Evolutionary conservation across 2,888 invertebrate species (phyloP), one percentile per base, ranked within the genome.

Genomic region (Tricholauxania praeusta): DNA sequence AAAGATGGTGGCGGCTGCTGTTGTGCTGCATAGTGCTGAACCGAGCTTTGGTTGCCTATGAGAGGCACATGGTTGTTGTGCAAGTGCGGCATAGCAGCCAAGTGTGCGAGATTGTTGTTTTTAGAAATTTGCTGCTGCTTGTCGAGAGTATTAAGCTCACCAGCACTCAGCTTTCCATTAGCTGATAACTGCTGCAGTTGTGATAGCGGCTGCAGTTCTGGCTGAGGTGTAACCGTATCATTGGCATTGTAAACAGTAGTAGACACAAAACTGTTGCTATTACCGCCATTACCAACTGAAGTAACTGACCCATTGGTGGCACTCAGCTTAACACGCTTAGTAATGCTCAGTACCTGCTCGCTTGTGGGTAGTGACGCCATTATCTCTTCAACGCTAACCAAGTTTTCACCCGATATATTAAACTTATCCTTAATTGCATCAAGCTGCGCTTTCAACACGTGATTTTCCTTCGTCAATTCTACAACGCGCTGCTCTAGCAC

Each of bases 381-480:
- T 17, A 96, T 95, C 87, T 96, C 95, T 83, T 96, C 96, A 73
- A 96, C 92, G 86, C 95, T 95, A 79, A 96, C 94, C 74, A 96
- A 90, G 64, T 91, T 92, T 83, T 96, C 96, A 4, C 95, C 95
- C 82, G 93, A 93, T 81, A 97, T 95, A 72, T 96, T 96, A 84
- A 94, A 97, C 87, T 96, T 96, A 83, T 97, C 96, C 82, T 96
- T 94, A 78, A 98, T 95, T 22, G 96, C 96, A 80, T 94, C 94
- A 72, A 99, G 89, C 83, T 98, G 98, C 5, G 96, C 95, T 86
- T 96, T 95, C 2, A 99, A 90, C 63, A 96, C 93, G 84, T 97
- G 95, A 87, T 98, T 99, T 87, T 98, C 98, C 87, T 96, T 96
- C 78, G 96, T 96, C 71, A 99, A 89, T 86, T 98, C 97, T 72